Percentiles rank a stretch among this genome's conserved stretches.
Conservation (phyloP, 2,113 vertebrate species). For the Seriola quinqueradiata region DNA sequence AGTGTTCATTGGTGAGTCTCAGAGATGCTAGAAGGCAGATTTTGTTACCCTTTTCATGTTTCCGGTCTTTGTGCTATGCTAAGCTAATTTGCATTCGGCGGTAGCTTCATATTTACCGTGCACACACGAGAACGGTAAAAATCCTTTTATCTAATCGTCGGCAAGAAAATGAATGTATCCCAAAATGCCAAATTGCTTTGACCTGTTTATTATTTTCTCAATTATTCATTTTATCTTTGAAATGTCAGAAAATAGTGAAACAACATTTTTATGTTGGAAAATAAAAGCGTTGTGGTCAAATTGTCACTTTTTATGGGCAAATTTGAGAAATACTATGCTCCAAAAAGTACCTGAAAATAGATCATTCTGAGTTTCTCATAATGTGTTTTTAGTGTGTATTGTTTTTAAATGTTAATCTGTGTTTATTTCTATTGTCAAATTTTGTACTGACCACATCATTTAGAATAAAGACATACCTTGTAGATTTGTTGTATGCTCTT, state of each 20-base stretch:
- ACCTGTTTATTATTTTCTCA: neutral
- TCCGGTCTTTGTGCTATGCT: neutral
- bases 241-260: neutral
- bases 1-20: neutral
- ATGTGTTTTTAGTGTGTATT: neutral
- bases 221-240: neutral
- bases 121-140: neutral
- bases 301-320: neutral
- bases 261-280: neutral
- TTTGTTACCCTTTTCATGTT: too few species aligned
- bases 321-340: neutral
- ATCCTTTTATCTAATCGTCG: neutral
- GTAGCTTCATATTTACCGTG: neutral
- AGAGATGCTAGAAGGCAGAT: too few species aligned
- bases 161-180: neutral
- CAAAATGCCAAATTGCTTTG: neutral
- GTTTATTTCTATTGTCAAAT: neutral
- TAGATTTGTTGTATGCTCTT: constrained; percentile 41
- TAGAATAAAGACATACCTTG: neutral
- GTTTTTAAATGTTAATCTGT: neutral
- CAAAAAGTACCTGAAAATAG: constrained; percentile 6
- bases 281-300: neutral
- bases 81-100: neutral
- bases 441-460: neutral
- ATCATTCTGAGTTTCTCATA: neutral